Evolutionary conservation across 2,113 vertebrate species (phyloP), one percentile per base, ranked within the genome.

Genomic region (Pipa parva): DNA sequence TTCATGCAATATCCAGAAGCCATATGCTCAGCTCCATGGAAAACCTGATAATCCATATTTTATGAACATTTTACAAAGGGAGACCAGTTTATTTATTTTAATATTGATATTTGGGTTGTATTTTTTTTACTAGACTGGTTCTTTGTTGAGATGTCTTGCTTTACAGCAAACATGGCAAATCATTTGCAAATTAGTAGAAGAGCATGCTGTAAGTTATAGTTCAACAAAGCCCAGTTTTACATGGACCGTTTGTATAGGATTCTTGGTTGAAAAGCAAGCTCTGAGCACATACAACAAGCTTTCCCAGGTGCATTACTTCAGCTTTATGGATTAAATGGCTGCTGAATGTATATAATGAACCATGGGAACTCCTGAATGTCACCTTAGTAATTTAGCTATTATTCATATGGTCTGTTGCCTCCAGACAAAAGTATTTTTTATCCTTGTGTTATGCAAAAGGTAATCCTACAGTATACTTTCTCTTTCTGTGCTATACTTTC

Each of bases 371-470:
- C 42, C 49, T 20, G 28, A 58, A 49, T 20, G 57, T 57, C 28
- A 67, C 46, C 28, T 67, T 56, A 59, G 59, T 56, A 36, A 45
- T 49, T 59, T 59, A 68, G 29, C 55, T 59, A 51, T 59, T 59
- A 68, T 59, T 68, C 56, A 68, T 37, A 68, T 59, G 64, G 56
- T 68, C 64, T 68, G 33, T 45, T 68, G 64, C 55, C 22, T 59
- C 56, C 31, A 68, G 56, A 68, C 64, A 68, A 68, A 59, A 25
- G 42, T 59, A 50, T 59, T 37, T 31, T 37, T 51, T 56, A 29
- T 68, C 50, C 55, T 68, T 50, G 45, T 68, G 59, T 68, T 68
- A 59, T 56, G 59, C 56, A 68, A 68, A 68, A 68, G 54, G 45
- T 68, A 68, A 68, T 68, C 64, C 55, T 50, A 28, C 56, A 25